Percentiles rank a stretch among this genome's conserved stretches.
These are phyloP conservation scores for Sanderia malayensis DNA, from an alignment of 30 jellyfish, hydroid and myxozoan genomes.

Conservation along the genomic window DNA sequence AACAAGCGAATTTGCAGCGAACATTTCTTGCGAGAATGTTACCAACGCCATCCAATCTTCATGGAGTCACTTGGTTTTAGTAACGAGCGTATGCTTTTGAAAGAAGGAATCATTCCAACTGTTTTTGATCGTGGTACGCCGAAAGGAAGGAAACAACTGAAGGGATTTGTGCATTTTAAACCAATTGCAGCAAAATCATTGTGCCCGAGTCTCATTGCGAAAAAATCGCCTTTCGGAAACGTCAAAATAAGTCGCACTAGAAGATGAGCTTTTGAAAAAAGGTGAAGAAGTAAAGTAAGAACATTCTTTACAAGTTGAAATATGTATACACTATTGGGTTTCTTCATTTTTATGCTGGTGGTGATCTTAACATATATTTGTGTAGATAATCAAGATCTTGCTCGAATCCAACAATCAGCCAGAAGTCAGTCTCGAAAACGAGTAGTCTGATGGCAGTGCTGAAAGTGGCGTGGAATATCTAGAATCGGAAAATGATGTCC, in stretches of 20 bases:
- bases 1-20: background rate
- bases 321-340: background rate
- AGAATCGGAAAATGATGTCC: too few species aligned
- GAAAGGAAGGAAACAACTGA: background rate
- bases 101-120: background rate
- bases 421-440: background rate
- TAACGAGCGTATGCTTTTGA: background rate
- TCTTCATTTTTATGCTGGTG: background rate
- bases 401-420: background rate
- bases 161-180: background rate
- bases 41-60: background rate
- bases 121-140: background rate
- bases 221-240: background rate
- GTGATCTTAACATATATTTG: too few species aligned
- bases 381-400: background rate
- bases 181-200: background rate
- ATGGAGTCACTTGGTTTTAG: background rate
- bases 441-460: background rate
- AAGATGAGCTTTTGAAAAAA: background rate
- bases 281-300: background rate
- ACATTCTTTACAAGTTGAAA: background rate
- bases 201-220: background rate
- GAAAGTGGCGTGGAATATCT: background rate
- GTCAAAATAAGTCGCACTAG: too few species aligned
- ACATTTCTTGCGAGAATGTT: background rate